Evolutionary conservation across 2,113 vertebrate species (phyloP), one percentile per base, ranked within the genome.

Genomic region (Halichoerus grypus): DNA sequence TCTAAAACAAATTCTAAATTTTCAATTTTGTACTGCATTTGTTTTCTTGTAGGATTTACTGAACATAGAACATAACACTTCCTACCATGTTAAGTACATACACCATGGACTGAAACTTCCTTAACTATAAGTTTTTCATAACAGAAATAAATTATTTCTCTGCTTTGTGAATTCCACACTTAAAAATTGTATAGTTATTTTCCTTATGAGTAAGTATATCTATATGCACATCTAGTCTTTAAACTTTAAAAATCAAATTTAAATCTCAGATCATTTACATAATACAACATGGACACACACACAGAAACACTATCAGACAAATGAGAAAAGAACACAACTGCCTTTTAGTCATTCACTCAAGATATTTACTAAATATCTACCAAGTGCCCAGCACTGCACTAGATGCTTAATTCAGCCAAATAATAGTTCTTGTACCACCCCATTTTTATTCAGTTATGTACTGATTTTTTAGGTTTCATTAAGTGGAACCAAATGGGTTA

Each of bases 391-490:
- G 26, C n/a, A 83, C 12, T 61, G 12, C 53, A 83, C 13, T 7
- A 87, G 31, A 59, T 49, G 19, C 2, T 79, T 90, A 87, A 90
- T 87, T 69, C 31, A 94, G 18, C 16, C 53, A 88, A 92, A 69
- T 53, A 84, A 36, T 63, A 55, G 12, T 51, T 80, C 59, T 39
- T 55, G 7, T 0, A 71, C 7, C 12, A 57, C 2, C 10, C 84
- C 7, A 69, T 74, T 91, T 91, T 31, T 90, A 79, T 89, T 76
- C 14, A 76, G 79, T 63, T 55, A 55, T 36, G 33, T 51, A 57
- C 7, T 89, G 18, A 91, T 51, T 74, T 89, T 69, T 76, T 22
- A 93, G 79, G 51, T 87, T 97, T 94, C 28, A 84, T 82, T 46
- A 95, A 79, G 93, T 63, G 63, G 31, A 93, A 83, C 0, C 11